Conservation (phyloP, 2,113 vertebrate species). For the Amphiprion percula region DNA sequence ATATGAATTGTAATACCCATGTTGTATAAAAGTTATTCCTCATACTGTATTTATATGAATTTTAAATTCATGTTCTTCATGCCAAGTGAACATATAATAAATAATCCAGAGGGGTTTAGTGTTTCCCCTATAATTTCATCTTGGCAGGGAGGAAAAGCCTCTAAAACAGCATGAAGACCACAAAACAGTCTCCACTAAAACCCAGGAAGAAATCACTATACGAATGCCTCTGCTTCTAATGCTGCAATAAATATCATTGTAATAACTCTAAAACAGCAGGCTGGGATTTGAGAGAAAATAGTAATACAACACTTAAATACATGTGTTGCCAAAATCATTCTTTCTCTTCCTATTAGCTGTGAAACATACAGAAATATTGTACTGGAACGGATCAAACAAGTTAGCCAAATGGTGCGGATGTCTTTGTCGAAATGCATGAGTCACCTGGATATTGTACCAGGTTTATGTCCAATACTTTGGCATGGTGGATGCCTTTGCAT, state of each 20-base stretch:
- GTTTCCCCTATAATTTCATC: slow-evolving; percentile 31
- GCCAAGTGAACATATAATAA: slow-evolving; percentile 14
- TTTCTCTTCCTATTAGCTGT: no score
- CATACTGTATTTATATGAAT: not conserved
- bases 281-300: no score
- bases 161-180: slow-evolving; percentile 32
- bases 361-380: no score
- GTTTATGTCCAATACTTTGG: no score
- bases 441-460: no score
- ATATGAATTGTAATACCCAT: not conserved
- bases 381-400: no score
- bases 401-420: no score
- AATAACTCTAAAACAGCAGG: not conserved
- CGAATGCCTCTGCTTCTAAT: not conserved
- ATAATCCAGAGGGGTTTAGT: slow-evolving; percentile 18
- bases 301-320: no score
- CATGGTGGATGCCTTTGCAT: no score
- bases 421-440: no score
- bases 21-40: not conserved
- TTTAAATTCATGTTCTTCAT: not conserved
- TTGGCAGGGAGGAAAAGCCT: slow-evolving; percentile 34
- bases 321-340: no score
- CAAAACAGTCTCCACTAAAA: slow-evolving; percentile 24
- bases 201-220: not conserved
- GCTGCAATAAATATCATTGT: not conserved